Conservation (phyloP, 2,113 vertebrate genomes). For the Elgaria multicarinata region DNA sequence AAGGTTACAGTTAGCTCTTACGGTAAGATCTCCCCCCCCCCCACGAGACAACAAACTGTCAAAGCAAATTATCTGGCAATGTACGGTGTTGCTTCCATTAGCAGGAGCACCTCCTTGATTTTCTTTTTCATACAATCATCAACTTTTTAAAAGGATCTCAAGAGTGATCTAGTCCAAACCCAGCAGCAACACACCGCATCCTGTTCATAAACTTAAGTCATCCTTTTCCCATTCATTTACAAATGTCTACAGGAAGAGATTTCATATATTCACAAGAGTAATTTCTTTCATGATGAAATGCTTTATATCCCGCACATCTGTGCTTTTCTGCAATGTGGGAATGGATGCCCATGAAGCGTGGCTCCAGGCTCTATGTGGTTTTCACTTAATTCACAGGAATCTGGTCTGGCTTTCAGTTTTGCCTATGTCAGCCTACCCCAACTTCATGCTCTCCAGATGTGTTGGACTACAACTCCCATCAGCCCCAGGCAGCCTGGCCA, state of each 20-base stretch:
- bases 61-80: constrained; percentile 47
- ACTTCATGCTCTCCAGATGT: too few species aligned
- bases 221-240: not conserved
- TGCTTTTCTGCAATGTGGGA: not conserved
- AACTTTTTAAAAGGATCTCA: not conserved
- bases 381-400: not conserved
- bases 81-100: not conserved
- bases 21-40: not conserved
- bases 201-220: not conserved
- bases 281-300: not conserved
- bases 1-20: constrained; percentile 16
- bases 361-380: too few species aligned
- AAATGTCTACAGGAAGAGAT: not conserved
- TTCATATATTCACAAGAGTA: not conserved
- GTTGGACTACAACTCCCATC: too few species aligned
- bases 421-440: too few species aligned
- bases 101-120: constrained; percentile 6
- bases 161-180: constrained; percentile 1
- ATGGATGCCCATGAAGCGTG: not conserved
- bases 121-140: constrained; percentile 15
- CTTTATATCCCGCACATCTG: too few species aligned
- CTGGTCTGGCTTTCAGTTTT: not conserved
- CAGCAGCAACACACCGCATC: not conserved
- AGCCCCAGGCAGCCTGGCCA: too few species aligned
- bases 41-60: constrained; percentile 42